phyloP scores from a whole-genome alignment of 1,140 invertebrate species.

The Orchestia grillus region DNA sequence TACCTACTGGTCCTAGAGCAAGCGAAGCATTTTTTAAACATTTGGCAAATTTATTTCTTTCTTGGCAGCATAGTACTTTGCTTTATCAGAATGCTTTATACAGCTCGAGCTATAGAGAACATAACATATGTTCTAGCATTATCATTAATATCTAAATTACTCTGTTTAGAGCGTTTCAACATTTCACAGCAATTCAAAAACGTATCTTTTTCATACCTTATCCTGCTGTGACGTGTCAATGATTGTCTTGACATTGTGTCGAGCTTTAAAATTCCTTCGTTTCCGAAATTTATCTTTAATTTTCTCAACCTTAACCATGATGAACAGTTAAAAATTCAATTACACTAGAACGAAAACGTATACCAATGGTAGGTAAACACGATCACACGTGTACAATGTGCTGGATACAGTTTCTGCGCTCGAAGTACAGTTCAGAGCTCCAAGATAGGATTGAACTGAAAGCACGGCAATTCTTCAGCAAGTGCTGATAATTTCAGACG shows the following conservation, averaged over 20 bases:
- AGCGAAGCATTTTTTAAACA: too few relatives aligned
- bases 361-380: neutral
- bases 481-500: too few relatives aligned
- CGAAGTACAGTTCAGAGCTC: neutral
- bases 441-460: neutral
- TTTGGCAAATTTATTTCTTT: too few relatives aligned
- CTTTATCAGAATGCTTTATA: too few relatives aligned
- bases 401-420: neutral
- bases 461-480: neutral
- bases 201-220: too few relatives aligned
- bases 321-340: neutral
- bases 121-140: too few relatives aligned
- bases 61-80: too few relatives aligned
- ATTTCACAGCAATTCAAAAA: too few relatives aligned
- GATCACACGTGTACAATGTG: neutral
- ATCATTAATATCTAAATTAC: too few relatives aligned
- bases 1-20: too few relatives aligned
- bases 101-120: too few relatives aligned
- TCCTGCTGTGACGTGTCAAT: constrained; percentile 80
- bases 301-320: constrained; percentile 39
- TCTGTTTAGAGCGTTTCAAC: too few relatives aligned
- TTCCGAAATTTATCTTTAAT: constrained; percentile 69
- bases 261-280: constrained; percentile 82
- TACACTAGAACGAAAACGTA: neutral
- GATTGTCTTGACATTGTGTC: constrained; percentile 78